Conservation (phyloP, 2,113 vertebrate genomes). For the Microtus ochrogaster region DNA sequence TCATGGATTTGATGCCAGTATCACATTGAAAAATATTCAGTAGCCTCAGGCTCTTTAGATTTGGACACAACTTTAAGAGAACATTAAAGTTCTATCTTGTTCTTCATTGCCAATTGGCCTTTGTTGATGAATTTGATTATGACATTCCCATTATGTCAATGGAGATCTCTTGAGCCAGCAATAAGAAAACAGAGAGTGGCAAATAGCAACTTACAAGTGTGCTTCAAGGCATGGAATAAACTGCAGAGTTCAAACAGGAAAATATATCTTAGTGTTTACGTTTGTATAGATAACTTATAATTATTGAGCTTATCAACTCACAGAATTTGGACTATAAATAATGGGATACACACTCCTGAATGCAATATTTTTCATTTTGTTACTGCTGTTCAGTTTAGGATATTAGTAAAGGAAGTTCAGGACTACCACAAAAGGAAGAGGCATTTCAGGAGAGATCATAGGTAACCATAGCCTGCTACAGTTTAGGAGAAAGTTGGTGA, state of each 20-base stretch:
- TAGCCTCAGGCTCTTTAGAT: conserved; percentile 10
- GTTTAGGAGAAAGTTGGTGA: no score
- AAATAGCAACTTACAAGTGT: conserved; percentile 24
- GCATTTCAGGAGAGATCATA: not conserved
- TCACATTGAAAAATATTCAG: not conserved
- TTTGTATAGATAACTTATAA: not conserved
- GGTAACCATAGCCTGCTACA: not conserved
- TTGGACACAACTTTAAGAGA: conserved; percentile 34
- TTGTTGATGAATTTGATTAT: conserved; percentile 58
- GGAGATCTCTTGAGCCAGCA: not conserved
- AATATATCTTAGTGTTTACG: not conserved
- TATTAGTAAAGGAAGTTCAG: not conserved
- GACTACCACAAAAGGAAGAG: not conserved
- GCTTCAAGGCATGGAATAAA: conserved; percentile 42
- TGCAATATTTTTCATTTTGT: not conserved
- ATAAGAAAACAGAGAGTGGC: not conserved
- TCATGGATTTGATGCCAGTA: not conserved
- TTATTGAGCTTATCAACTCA: not conserved
- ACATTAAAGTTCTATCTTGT: conserved; percentile 50
- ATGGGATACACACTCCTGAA: not conserved
- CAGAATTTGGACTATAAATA: not conserved
- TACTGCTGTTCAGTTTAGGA: not conserved
- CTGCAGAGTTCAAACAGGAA: conserved; percentile 11
- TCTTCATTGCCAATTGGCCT: conserved; percentile 54
- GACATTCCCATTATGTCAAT: conserved; percentile 27